phyloP scores from a whole-genome alignment of 1,140 invertebrate genomes.

The Palaemon carinicauda region DNA sequence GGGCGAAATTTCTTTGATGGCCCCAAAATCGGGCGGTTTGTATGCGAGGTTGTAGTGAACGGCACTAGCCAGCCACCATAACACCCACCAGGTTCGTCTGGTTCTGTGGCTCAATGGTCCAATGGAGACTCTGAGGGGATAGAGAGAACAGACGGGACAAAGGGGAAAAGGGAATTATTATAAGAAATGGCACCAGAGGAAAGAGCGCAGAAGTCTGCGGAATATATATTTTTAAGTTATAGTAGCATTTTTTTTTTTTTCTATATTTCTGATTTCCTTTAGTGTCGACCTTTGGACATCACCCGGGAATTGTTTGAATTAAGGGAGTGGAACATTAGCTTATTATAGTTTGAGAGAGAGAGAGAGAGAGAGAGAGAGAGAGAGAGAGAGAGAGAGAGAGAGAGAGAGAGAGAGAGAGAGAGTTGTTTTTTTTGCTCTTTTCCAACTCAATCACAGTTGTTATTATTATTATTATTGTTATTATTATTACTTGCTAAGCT shows the following conservation, averaged over 20 bases:
- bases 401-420: not conserved
- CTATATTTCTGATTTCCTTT: no score
- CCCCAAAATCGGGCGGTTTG: not conserved
- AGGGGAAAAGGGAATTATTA: not conserved
- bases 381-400: not conserved
- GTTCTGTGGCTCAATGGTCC: not conserved
- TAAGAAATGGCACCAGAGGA: not conserved
- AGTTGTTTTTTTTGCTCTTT: no score
- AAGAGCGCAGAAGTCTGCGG: not conserved
- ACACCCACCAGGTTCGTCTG: not conserved
- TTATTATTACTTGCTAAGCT: no score
- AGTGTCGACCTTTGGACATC: no score
- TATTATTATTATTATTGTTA: no score
- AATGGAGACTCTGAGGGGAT: not conserved
- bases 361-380: no score
- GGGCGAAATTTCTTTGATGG: not conserved
- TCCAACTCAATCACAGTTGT: not conserved
- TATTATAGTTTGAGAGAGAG: not conserved
- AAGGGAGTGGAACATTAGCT: not conserved
- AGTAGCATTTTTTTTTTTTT: no score
- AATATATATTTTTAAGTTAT: not conserved
- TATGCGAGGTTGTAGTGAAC: not conserved
- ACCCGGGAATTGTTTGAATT: no score
- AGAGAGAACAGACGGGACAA: not conserved
- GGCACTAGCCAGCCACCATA: not conserved